Base-by-base conservation (phyloP, 2,797 vertebrate species). In the Diplodus sargus region DNA sequence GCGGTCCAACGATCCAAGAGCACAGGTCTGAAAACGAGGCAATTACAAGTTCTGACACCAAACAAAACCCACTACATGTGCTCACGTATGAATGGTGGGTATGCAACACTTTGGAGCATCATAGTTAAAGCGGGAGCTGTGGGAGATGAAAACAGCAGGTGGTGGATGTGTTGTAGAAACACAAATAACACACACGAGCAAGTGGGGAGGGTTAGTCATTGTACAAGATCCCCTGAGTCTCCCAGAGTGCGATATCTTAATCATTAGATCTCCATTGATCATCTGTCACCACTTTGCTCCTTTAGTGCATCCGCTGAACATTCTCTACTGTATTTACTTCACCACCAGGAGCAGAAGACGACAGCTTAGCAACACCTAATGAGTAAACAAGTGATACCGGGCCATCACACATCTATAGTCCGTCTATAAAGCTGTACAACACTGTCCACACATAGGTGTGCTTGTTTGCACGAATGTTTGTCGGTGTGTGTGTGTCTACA, bases 241-340 rank as follows among this genome's bases (percentile, higher is more conserved):
- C 72, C 64, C 3, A 51, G 76, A 83, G 74, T 79, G 84, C 73
- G 81, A 88, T 85, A 83, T 87, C 79, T 63, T 80, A 81, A 91
- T 90, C 87, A 87, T 85, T 85, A 74, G 62, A 79, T 85, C 61
- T 87, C 69, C 76, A 91, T 90, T 85, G 90, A 92, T 91, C 22
- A 2, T 71, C 82, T 86, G 83, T 89, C 84, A 82, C 88, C 73
- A 74, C 83, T 87, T 69, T 81, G 58, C 76, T 87, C 56, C 74
- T 79, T 52, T 59, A 76, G 70, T 79, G 82, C 76, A 63, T 78
- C 81, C 70, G 34, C 78, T 81, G 69, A 89, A 76, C 76, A 56
- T 66, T 70, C 61, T 51, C 64, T 23, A 58, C 79, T 69, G 75
- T 82, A 78, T 89, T 85, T 77, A 64, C 79, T 77, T 80, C 61